Percentiles rank a stretch among this genome's conserved stretches.
Evolutionary conservation across 2,113 vertebrate genomes (phyloP).

Genomic region (Odontesthes bonariensis): DNA sequence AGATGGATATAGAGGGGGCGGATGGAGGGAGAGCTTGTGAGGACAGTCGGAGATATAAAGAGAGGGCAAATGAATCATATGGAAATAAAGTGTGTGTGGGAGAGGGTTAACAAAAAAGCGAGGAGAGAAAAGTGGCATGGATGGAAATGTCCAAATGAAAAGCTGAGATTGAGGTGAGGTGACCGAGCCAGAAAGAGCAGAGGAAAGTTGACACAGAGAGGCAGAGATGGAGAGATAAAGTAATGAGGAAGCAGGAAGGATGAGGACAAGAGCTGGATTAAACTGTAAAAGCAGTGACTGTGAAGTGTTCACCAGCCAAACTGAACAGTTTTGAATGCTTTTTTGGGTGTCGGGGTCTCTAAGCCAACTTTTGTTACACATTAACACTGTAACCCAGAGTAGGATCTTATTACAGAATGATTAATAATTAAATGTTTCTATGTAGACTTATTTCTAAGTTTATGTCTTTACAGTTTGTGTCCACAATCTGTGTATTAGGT

Average conservation of each 20-base stretch:
- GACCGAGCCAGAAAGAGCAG: conserved; percentile 26
- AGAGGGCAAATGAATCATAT: conserved; percentile 66
- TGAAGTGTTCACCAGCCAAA: conserved; percentile 54
- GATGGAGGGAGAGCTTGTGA: conserved; percentile 64
- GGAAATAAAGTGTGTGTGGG: conserved; percentile 65
- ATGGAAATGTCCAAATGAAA: conserved; percentile 60
- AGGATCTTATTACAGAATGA: not conserved
- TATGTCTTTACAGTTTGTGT: not conserved
- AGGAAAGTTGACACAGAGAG: conserved; percentile 50
- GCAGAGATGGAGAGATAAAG: conserved; percentile 68
- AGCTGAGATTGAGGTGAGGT: conserved; percentile 45
- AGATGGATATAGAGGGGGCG: conserved; percentile 55
- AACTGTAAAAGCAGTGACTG: conserved; percentile 64
- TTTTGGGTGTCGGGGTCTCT: conserved; percentile 21
- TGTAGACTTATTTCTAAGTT: not conserved
- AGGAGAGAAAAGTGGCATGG: conserved; percentile 35
- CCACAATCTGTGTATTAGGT: too few species aligned
- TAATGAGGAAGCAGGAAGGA: conserved; percentile 74
- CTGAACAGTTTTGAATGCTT: conserved; percentile 25
- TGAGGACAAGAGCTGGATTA: conserved; percentile 75
- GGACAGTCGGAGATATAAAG: conserved; percentile 43
- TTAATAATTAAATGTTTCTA: not conserved
- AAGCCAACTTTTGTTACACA: conserved; percentile 18
- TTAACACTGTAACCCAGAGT: not conserved
- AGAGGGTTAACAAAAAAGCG: conserved; percentile 67